Evolutionary conservation across 2,888 invertebrate species (phyloP).

Genomic region (Julus scanicus): DNA sequence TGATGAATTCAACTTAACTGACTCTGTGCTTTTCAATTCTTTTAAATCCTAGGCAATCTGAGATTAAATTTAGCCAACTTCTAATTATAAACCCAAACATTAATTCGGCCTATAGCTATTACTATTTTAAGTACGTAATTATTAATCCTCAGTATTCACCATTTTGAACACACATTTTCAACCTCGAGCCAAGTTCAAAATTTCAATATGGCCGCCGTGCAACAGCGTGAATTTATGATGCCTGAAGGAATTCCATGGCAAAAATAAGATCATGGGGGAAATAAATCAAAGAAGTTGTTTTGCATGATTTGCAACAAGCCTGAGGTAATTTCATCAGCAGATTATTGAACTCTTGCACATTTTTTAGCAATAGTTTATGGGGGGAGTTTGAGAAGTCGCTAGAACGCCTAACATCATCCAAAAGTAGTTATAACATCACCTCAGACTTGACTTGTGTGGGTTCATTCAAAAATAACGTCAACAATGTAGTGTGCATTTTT

Average conservation of each 20-base stretch:
- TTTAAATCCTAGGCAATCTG: too few relatives aligned
- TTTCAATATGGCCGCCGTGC: neutral
- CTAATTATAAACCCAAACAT: too few relatives aligned
- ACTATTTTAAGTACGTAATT: neutral
- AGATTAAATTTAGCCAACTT: too few relatives aligned
- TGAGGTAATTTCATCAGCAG: neutral
- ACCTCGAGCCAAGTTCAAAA: neutral
- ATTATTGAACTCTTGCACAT: neutral
- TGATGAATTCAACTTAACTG: too few relatives aligned
- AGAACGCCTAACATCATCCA: too few relatives aligned
- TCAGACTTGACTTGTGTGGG: too few relatives aligned
- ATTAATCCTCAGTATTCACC: neutral
- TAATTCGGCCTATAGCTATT: too few relatives aligned
- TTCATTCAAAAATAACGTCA: too few relatives aligned
- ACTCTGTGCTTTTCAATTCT: too few relatives aligned
- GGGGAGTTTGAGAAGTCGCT: neutral
- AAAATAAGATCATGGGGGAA: constrained; percentile 33
- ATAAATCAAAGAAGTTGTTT: neutral
- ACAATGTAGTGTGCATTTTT: too few relatives aligned
- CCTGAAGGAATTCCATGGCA: neutral
- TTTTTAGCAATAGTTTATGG: neutral
- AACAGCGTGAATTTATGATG: constrained; percentile 10
- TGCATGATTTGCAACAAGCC: neutral
- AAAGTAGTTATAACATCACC: too few relatives aligned
- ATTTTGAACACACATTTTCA: neutral